Evolutionary conservation across 2,797 vertebrate genomes (phyloP).

Genomic region (Hydrocynus forskahlii): DNA sequence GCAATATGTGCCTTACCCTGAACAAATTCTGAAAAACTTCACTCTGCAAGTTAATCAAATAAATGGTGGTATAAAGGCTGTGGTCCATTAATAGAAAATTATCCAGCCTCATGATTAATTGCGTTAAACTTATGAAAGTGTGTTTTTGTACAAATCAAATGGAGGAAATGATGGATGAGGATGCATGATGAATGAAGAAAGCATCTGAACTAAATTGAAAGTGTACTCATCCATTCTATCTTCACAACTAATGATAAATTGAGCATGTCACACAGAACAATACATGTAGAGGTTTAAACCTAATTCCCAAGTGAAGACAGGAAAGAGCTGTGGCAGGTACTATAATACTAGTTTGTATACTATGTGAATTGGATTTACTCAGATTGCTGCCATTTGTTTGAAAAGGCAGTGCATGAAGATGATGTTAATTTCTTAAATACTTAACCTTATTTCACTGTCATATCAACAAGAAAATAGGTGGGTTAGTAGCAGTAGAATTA

Average conservation of each 20-base stretch:
- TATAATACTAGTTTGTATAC: slow-evolving; percentile 32
- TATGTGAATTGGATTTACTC: not conserved
- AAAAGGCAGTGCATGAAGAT: not conserved
- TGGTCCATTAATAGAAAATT: slow-evolving; percentile 96
- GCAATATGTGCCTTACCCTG: slow-evolving; percentile 74
- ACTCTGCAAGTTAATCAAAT: slow-evolving; percentile 89
- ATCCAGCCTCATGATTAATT: slow-evolving; percentile 97
- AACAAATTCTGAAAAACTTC: slow-evolving; percentile 82
- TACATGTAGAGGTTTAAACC: slow-evolving; percentile 86
- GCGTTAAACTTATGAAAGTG: slow-evolving; percentile 92
- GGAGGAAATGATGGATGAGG: slow-evolving; percentile 92
- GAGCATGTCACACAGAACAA: slow-evolving; percentile 97
- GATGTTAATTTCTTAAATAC: not conserved
- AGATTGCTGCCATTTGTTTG: not conserved
- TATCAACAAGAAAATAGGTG: no score
- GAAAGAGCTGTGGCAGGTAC: slow-evolving; percentile 79
- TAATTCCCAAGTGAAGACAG: slow-evolving; percentile 70
- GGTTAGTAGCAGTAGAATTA: no score
- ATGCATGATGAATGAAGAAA: slow-evolving; percentile 95
- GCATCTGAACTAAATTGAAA: slow-evolving; percentile 99
- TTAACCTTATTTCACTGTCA: no score
- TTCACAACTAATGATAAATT: slow-evolving; percentile 99
- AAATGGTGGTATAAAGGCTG: slow-evolving; percentile 80
- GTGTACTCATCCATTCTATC: slow-evolving; percentile 98
- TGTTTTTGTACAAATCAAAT: slow-evolving; percentile 88